These are phyloP conservation scores for Cacatua alba DNA, from an alignment of 2,113 vertebrate genomes.

Conservation along the genomic window DNA sequence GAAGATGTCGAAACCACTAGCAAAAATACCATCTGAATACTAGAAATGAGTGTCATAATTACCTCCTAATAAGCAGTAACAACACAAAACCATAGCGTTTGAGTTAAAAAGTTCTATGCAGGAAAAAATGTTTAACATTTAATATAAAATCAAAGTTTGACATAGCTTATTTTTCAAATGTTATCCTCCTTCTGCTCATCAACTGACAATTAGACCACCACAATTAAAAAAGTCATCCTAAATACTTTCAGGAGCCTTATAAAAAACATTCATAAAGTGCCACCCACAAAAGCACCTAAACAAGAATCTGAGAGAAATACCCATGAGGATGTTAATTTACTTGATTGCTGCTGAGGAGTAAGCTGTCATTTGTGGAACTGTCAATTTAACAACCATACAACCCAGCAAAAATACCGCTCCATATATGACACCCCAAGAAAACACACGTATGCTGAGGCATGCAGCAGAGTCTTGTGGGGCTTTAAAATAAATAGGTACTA, in stretches of 20 bases:
- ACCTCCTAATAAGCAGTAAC: not conserved
- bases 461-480: not conserved
- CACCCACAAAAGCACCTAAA: constrained; percentile 25
- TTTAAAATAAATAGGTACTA: not conserved
- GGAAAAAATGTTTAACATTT: constrained; percentile 1
- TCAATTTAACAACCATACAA: not conserved
- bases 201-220: not conserved
- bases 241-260: constrained; percentile 1
- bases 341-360: not conserved
- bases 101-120: constrained; percentile 20
- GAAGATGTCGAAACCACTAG: not conserved
- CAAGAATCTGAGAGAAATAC: not conserved
- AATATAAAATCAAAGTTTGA: constrained; percentile 18
- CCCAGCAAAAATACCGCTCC: not conserved
- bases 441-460: not conserved
- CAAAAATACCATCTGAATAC: not conserved
- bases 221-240: constrained; percentile 9
- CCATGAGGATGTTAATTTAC: not conserved
- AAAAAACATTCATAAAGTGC: constrained; percentile 40
- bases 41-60: not conserved
- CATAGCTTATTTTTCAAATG: constrained; percentile 21
- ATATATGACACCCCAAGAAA: not conserved
- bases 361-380: not conserved
- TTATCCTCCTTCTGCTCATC: not conserved
- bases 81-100: not conserved